Evolutionary conservation across 2,888 invertebrate species (phyloP), one percentile per base, ranked within the genome.

Genomic region (Rhopalosiphum nymphaeae): DNA sequence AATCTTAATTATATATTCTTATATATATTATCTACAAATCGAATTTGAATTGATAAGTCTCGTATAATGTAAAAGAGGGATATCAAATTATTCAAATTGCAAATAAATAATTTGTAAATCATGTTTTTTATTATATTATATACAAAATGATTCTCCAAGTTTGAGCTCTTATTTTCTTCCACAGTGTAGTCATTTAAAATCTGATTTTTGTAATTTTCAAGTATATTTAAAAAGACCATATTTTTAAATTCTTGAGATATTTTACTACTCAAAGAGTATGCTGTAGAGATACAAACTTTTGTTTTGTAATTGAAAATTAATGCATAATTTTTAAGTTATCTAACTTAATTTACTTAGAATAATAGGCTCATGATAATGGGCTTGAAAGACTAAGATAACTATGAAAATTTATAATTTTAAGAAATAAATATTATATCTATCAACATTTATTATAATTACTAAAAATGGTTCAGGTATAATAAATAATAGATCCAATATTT

Each of bases 1-100:
- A 87, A 92, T 92, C 85, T 92, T 36, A 25, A 91, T 78, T 36
- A 36, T 57, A 46, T 91, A 57, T 29, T 91, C 25, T 29, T 57
- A 46, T 46, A 57, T 67, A 84, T 46, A 46, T 46, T 57, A 57
- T 46, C 46, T 61, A 25, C 26, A 46, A 91, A 46, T 46, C 56
- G 56, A 91, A 84, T 91, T 29, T 56, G 16, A 91, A 91, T 21
- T 42, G 91, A 84, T 56, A 44, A 84, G 49, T 46, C 44, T 11
- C 49, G 1, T 67, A 61, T 49, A 90, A 90, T 29, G 11, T 53
- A 29, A 26, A 78, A 46, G 26, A 46, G n/a, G 44, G 49, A 49
- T 49, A 87, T n/a, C n/a, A 49, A 44, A 49, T n/a, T 46, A 49
- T 78, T 36, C 36, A 78, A 36, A 67, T 36, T 36, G 9, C 36